Evolutionary conservation across 2,113 vertebrate genomes (phyloP).

Genomic region (Nothoprocta pentlandii): DNA sequence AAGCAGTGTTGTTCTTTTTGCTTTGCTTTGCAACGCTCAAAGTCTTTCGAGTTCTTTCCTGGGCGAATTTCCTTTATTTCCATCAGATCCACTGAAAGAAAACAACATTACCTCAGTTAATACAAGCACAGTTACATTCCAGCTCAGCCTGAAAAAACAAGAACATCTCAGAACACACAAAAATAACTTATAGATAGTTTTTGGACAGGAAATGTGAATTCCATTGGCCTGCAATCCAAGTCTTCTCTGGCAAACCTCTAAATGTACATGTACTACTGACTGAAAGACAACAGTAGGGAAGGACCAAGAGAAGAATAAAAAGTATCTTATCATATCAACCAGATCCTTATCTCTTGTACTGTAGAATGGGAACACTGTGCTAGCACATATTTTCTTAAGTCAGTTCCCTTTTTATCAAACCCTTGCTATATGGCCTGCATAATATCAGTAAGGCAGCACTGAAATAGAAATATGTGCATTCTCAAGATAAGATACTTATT

Average conservation of each 20-base stretch:
- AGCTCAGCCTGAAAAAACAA: background rate
- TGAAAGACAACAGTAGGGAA: background rate
- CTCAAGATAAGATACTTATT: constrained; percentile 72
- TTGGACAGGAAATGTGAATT: background rate
- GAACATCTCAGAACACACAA: background rate
- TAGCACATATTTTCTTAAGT: background rate
- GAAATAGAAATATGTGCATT: constrained; percentile 66
- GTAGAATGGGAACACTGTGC: background rate
- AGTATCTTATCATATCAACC: background rate
- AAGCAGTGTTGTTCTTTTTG: constrained; percentile 90
- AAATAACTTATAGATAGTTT: background rate
- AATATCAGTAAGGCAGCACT: constrained; percentile 12
- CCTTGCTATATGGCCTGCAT: background rate
- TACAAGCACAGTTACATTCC: background rate
- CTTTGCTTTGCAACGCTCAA: constrained; percentile 90
- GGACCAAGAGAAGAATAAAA: background rate
- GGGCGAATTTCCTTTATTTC: constrained; percentile 94
- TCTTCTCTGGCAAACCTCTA: background rate
- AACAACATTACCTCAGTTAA: background rate
- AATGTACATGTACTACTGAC: background rate
- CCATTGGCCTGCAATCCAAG: background rate
- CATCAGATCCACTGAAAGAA: constrained; percentile 90
- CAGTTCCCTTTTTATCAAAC: background rate
- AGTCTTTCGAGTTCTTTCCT: constrained; percentile 94
- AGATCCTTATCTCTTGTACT: background rate